Conservation (phyloP, 2,797 vertebrate genomes). For the Anguilla megastoma region DNA sequence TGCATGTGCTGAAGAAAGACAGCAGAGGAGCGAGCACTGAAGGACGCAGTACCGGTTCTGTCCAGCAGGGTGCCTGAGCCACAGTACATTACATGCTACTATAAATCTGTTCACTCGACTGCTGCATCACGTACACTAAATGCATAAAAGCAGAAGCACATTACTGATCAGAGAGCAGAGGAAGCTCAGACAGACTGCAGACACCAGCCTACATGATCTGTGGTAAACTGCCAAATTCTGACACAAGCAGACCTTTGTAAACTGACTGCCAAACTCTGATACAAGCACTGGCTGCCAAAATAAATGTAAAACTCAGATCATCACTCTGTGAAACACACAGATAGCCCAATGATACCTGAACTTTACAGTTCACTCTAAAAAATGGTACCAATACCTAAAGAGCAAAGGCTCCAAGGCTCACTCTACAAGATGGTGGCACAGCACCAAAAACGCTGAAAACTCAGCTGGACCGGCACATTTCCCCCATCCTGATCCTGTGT, state of each 20-base stretch:
- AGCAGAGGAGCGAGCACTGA: neutral
- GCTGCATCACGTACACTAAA: neutral
- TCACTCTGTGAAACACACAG: neutral
- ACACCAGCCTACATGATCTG: neutral
- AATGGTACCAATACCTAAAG: neutral
- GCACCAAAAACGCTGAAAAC: neutral
- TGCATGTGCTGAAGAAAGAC: neutral
- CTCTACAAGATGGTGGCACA: neutral
- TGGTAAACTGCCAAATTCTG: neutral
- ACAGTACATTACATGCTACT: constrained; percentile 1
- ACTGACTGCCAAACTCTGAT: neutral
- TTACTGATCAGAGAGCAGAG: neutral
- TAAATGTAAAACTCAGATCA: neutral
- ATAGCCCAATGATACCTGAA: neutral
- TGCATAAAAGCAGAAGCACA: neutral
- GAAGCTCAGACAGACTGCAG: neutral
- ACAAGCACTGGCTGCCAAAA: neutral
- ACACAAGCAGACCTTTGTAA: neutral
- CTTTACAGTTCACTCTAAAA: neutral
- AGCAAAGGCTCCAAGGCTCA: neutral
- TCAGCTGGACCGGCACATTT: neutral
- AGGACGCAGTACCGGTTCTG: neutral
- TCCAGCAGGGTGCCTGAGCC: constrained; percentile 23
- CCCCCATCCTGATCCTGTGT: neutral
- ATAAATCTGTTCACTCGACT: neutral